phyloP scores from a whole-genome alignment of 2,113 vertebrate species.

The Triplophysa siluroides region DNA sequence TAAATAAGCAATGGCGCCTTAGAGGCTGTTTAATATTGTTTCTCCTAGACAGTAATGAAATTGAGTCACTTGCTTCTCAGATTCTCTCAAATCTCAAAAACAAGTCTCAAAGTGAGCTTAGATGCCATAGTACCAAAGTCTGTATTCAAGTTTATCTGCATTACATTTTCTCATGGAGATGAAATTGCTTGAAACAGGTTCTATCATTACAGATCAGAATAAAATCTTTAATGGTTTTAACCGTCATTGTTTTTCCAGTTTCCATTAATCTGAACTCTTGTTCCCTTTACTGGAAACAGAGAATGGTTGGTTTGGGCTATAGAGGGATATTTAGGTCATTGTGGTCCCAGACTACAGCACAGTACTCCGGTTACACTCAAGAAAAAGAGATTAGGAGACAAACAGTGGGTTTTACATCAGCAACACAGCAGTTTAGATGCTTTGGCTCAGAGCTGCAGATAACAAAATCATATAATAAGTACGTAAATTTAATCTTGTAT shows the following conservation, averaged over 20 bases:
- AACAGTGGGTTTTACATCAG: neutral
- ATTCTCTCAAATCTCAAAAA: no score
- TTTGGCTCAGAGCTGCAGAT: neutral
- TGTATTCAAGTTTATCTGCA: no score
- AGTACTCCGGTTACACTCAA: neutral
- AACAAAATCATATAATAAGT: neutral
- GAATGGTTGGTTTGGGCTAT: neutral
- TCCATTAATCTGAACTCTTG: neutral
- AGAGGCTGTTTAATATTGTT: no score
- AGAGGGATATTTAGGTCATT: conserved; percentile 25
- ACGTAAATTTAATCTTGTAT: neutral
- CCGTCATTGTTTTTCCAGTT: neutral
- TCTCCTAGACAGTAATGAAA: no score
- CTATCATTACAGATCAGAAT: neutral
- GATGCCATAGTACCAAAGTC: no score
- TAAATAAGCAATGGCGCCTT: no score
- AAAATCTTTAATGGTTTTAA: neutral
- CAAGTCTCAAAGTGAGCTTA: no score
- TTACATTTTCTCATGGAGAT: no score
- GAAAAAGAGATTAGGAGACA: neutral
- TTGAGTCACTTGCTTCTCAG: no score
- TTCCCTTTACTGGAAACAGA: neutral
- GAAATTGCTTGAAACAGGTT: neutral
- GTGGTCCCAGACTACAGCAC: conserved; percentile 13
- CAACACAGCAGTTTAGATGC: neutral